Percentiles rank a stretch among this genome's conserved stretches.
Evolutionary conservation across 1,140 invertebrate genomes (phyloP).

Genomic region (Listronotus bonariensis): DNA sequence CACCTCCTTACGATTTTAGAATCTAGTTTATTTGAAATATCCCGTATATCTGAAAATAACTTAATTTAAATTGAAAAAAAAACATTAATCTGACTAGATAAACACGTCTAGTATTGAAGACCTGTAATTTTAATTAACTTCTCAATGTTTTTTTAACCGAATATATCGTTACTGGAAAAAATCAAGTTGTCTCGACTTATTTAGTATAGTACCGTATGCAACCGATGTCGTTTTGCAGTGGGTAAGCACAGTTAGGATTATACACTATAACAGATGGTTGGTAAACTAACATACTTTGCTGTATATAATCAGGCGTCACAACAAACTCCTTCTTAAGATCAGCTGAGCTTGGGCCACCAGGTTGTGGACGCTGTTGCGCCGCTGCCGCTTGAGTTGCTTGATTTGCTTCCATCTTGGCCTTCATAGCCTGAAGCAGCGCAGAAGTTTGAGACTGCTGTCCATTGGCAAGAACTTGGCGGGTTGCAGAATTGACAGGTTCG

Average conservation of each 20-base stretch:
- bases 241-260: slow-evolving; percentile 55
- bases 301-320: slow-evolving; percentile 85
- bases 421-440: slow-evolving; percentile 51
- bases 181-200: not conserved
- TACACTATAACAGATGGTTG: slow-evolving; percentile 56
- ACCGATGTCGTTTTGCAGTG: slow-evolving; percentile 54
- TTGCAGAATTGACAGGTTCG: slow-evolving; percentile 24
- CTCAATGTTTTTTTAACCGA: no score
- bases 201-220: slow-evolving; percentile 38
- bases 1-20: no score
- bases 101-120: no score
- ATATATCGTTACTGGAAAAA: no score
- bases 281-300: slow-evolving; percentile 74
- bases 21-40: no score
- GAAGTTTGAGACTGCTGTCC: slow-evolving; percentile 52
- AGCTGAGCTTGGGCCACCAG: slow-evolving; percentile 54
- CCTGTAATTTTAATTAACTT: no score
- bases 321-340: slow-evolving; percentile 74
- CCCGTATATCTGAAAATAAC: no score
- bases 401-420: slow-evolving; percentile 46
- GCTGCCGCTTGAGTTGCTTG: slow-evolving; percentile 6
- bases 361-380: slow-evolving; percentile 47
- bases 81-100: no score
- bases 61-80: no score
- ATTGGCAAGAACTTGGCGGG: slow-evolving; percentile 52